phyloP scores from a whole-genome alignment of 35 echinoderm and acorn worm species.

The Apostichopus californicus region DNA sequence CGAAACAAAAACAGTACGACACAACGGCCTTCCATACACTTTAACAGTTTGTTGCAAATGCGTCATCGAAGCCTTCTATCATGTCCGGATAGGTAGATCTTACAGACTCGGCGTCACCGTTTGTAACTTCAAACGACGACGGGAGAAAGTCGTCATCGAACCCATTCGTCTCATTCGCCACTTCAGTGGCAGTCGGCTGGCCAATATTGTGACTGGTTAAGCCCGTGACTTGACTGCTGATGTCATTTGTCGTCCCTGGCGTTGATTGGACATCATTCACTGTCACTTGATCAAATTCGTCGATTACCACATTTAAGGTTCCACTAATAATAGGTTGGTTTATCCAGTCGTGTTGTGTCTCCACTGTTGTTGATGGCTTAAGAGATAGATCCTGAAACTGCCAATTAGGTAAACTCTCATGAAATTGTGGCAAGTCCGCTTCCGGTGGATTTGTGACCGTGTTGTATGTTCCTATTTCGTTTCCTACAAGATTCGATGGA shows the following conservation, averaged over 20 bases:
- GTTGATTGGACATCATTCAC: neutral
- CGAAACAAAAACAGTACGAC: too few species aligned
- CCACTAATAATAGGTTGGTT: neutral
- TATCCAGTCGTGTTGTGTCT: neutral
- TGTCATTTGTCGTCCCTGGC: neutral
- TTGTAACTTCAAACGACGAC: neutral
- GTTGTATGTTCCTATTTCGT: neutral
- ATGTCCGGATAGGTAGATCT: neutral
- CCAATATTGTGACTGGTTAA: neutral
- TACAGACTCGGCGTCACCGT: neutral
- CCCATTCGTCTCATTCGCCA: neutral
- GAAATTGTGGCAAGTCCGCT: neutral
- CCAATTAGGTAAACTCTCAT: neutral
- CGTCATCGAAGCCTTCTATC: neutral
- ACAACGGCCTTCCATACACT: neutral
- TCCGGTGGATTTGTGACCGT: neutral
- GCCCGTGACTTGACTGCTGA: neutral
- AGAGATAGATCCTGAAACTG: conserved; percentile 13
- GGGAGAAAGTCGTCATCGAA: neutral
- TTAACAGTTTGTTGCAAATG: neutral
- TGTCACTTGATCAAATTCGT: neutral
- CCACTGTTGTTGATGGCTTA: conserved; percentile 6
- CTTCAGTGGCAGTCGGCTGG: too few species aligned
- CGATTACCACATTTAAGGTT: conserved; percentile 5
- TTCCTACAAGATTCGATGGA: too few species aligned